Evolutionary conservation across 2,797 vertebrate species (phyloP).

Genomic region (Argentina silus): DNA sequence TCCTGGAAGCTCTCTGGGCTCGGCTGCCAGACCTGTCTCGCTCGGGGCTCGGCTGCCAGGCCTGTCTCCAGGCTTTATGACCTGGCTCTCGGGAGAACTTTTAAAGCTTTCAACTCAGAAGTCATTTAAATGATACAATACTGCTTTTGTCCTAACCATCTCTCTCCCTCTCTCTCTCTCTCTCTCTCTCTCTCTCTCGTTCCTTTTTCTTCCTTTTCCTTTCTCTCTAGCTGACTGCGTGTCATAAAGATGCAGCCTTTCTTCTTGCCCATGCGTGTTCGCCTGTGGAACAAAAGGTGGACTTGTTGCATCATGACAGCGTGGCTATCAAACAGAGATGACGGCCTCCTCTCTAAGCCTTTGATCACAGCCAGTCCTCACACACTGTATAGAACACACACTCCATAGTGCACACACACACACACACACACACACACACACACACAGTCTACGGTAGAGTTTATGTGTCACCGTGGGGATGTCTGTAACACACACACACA

Average conservation of each 20-base stretch:
- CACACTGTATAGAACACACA: too few relatives aligned
- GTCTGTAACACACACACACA: constrained; percentile 49
- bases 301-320: constrained; percentile 62
- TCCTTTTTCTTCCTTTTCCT: neutral
- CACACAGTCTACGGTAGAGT: constrained; percentile 47
- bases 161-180: constrained; percentile 57
- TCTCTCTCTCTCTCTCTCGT: constrained; percentile 36
- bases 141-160: constrained; percentile 81
- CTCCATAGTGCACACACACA: too few relatives aligned
- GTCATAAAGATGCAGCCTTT: constrained; percentile 35
- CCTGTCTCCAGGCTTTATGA: constrained; percentile 78
- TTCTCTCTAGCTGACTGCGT: constrained; percentile 15
- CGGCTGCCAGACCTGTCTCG: constrained; percentile 70
- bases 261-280: constrained; percentile 57
- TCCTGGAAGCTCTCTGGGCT: constrained; percentile 80
- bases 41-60: constrained; percentile 71
- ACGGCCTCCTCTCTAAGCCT: constrained; percentile 5
- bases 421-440: constrained; percentile 30
- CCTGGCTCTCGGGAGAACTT: constrained; percentile 80
- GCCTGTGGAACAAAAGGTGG: constrained; percentile 53
- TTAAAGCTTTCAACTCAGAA: constrained; percentile 81
- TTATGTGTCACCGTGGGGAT: constrained; percentile 36
- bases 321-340: constrained; percentile 45
- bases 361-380: neutral
- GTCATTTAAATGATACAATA: constrained; percentile 83